These are phyloP conservation scores for Tachina grossa DNA, from an alignment of 2,888 invertebrate genomes.

Conservation along the genomic window DNA sequence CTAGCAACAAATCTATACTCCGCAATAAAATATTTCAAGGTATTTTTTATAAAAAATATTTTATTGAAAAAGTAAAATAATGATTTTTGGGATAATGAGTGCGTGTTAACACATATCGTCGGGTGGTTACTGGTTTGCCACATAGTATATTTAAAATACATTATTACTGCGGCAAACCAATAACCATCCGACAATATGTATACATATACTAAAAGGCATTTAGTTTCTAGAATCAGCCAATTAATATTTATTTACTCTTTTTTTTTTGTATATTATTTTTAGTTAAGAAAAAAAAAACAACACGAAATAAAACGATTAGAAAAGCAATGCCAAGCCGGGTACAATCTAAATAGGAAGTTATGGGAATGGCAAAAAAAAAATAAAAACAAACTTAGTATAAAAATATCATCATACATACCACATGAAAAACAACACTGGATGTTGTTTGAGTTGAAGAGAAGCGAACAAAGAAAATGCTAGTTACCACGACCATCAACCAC, in stretches of 20 bases:
- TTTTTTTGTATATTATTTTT: slow-evolving; percentile 1
- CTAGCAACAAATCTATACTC: too few species aligned
- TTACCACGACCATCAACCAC: slow-evolving; percentile 14
- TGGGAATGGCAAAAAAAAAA: slow-evolving; percentile 28
- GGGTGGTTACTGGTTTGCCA: too few species aligned
- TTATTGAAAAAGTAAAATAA: too few species aligned
- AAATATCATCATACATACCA: not conserved
- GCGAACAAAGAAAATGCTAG: slow-evolving; percentile 22
- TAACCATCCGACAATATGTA: too few species aligned
- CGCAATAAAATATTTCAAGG: too few species aligned
- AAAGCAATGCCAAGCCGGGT: slow-evolving; percentile 35
- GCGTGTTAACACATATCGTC: too few species aligned
- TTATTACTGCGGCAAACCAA: too few species aligned
- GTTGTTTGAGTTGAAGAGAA: not conserved
- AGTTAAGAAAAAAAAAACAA: slow-evolving; percentile 11
- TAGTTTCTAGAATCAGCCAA: not conserved
- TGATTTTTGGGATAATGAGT: too few species aligned
- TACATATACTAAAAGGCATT: not conserved
- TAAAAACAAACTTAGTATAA: not conserved
- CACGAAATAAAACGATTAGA: slow-evolving; percentile 41
- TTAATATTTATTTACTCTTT: slow-evolving; percentile 8
- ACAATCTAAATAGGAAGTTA: slow-evolving; percentile 63
- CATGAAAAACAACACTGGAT: not conserved
- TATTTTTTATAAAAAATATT: too few species aligned
- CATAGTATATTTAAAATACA: too few species aligned